Base-by-base conservation (phyloP, 2,113 vertebrate species). In the Elachura formosa region DNA sequence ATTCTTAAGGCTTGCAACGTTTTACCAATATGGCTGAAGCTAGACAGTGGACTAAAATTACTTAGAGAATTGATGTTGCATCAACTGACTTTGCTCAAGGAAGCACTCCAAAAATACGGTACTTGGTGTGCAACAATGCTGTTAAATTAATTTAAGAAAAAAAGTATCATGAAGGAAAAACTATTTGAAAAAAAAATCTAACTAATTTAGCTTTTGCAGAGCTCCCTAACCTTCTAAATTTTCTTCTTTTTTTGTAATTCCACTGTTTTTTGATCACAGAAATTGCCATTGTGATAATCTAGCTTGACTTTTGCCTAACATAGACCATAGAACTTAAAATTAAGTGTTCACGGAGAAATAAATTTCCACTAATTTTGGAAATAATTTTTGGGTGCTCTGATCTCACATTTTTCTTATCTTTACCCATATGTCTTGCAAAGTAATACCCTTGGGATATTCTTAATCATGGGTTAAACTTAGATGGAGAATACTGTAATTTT, bases 201-300 rank as follows among this genome's bases (percentile, higher is more conserved):
- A 8, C 79, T 85, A 25, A 80, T 46, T 76, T 43, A 67, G 24
- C 17, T 81, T 94, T 92, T 89, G 43, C 48, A 92, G 90, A 94
- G 74, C 61, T 94, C 84, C 77, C 74, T 87, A 64, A 49, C 11
- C 12, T 61, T 76, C 79, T 33, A 56, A 59, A 36, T 46, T 46
- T 82, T 75, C 0, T 25, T 19, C 63, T 19, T 38, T 45, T 87
- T 79, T 83, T 74, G 17, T 51, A 87, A 63, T 54, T 77, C 23
- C 11, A 43, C 31, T 55, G 17, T 18, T 52, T 75, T 91, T 82
- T 89, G 86, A 87, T 93, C 95, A 95, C 92, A 89, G 88, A 97
- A 95, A 83, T 92, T 10, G 1, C 95, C 96, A 97, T 96, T 96
- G 95, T 97, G 95, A 95, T 96, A 90, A 96, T 96, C 84, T 96